Base-by-base conservation (phyloP, 2,113 vertebrate genomes). In the Lepus americanus region DNA sequence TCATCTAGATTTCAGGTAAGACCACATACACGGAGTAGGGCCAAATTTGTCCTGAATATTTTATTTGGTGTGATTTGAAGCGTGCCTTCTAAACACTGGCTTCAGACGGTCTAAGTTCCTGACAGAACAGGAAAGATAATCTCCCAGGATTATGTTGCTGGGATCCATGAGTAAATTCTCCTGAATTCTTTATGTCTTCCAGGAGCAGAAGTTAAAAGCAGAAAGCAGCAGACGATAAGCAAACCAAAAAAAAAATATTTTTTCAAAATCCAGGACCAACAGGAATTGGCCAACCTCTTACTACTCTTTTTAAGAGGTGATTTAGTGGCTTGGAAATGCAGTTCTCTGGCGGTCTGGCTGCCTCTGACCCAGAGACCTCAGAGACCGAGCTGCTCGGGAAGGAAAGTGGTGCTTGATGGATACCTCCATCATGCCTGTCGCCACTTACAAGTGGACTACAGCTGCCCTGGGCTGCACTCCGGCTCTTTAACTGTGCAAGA, bases 301-400 rank as follows among this genome's bases (percentile, higher is more conserved):
- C 5, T 27, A 2, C 36, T 70, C 31, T 64, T 44, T 19, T 9
- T 69, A 61, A 53, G 13, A 78, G 72, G 19, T 4, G 9, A 87
- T 59, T n/a, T 44, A 14, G 5, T 86, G 39, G 61, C 10, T 36
- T 31, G 4, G 12, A 73, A 77, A 59, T 9, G 7, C 2, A 19
- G 2, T 31, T 31, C 66, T 31, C 79, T 31, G 9, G n/a, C 36
- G 1, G 19, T 14, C 36, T 88, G 29, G 36, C 4, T 23, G 1
- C 13, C 36, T 6, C 31, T 11, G 23, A 17, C 13, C 39, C 69
- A 23, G n/a, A 19, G 4, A 27, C 0, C 9, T 25, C 5, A 4
- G 8, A 0, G 0, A 23, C 1, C 0, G 27, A 49, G 1, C 5
- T 12, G 17, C 29, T 12, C 22, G 33, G 36, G 61, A n/a, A 25